Conservation (phyloP, 2,888 invertebrate genomes). For the Proisotoma minuta region DNA sequence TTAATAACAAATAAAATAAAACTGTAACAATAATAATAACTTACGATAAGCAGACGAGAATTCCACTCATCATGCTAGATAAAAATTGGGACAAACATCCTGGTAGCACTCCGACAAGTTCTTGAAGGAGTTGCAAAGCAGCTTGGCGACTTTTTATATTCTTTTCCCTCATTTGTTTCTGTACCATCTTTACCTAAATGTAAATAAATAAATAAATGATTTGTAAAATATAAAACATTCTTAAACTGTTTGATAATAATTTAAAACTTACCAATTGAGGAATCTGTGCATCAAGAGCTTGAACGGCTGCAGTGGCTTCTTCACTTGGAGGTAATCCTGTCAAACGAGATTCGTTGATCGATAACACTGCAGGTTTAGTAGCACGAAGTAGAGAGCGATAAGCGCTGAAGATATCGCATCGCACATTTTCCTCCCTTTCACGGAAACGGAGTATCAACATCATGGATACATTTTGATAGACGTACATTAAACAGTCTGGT, state of each 20-base stretch:
- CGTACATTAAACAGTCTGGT: conserved; percentile 81
- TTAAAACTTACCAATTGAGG: conserved; percentile 38
- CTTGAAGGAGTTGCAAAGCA: conserved; percentile 83
- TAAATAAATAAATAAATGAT: not conserved
- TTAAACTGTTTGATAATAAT: not conserved
- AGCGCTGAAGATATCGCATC: conserved; percentile 94
- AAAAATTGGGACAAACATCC: conserved; percentile 47
- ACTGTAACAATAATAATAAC: conserved; percentile 22
- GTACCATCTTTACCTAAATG: conserved; percentile 70
- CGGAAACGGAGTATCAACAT: conserved; percentile 51
- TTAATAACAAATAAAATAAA: not conserved
- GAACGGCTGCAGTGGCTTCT: conserved; percentile 56
- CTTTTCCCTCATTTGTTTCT: conserved; percentile 78
- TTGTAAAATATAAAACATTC: not conserved
- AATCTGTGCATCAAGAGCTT: conserved; percentile 43
- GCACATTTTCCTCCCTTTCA: conserved; percentile 98
- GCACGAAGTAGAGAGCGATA: conserved; percentile 88
- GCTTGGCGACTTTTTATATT: conserved; percentile 85
- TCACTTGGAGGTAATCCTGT: conserved; percentile 69
- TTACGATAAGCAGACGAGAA: conserved; percentile 70
- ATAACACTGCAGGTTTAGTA: conserved; percentile 66
- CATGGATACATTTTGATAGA: conserved; percentile 84
- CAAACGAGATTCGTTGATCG: conserved; percentile 57
- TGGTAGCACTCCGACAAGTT: conserved; percentile 81
- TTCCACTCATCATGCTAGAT: conserved; percentile 44